These are phyloP conservation scores for Dolichotis patagonum DNA, from an alignment of 2,113 vertebrate species.

Conservation along the genomic window DNA sequence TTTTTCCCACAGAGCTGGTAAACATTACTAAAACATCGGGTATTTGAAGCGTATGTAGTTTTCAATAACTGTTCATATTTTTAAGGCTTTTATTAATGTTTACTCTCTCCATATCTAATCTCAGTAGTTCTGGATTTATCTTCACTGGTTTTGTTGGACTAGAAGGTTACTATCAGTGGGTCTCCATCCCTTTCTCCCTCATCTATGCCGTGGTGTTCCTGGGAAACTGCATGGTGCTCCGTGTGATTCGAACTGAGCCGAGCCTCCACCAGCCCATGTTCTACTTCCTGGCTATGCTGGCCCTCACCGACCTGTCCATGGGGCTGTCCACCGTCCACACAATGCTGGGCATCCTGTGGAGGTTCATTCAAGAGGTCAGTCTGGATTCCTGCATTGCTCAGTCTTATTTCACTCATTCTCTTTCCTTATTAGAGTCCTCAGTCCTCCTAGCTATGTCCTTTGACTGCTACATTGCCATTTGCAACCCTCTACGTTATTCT, in stretches of 20 bases:
- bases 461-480: constrained; percentile 69
- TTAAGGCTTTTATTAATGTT: neutral
- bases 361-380: neutral
- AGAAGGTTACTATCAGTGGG: constrained; percentile 66
- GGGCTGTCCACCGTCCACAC: neutral
- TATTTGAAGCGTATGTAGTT: neutral
- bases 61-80: neutral
- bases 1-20: too few relatives aligned
- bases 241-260: neutral
- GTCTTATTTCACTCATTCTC: neutral
- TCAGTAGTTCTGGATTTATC: neutral
- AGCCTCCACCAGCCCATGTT: neutral
- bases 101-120: too few relatives aligned
- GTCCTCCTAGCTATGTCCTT: constrained; percentile 68
- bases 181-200: constrained; percentile 73
- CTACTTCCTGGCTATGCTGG: neutral
- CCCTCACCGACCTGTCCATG: neutral
- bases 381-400: neutral
- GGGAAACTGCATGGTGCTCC: neutral
- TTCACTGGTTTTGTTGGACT: constrained; percentile 69
- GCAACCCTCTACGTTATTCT: constrained; percentile 60
- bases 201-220: constrained; percentile 26
- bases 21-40: too few relatives aligned
- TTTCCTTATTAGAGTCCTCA: constrained; percentile 50
- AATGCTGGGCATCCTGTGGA: neutral